A percentile compares a stretch with the other conserved stretches of the same genome.
Conservation (phyloP, 2,113 vertebrate genomes). For the Sorex fumeus region DNA sequence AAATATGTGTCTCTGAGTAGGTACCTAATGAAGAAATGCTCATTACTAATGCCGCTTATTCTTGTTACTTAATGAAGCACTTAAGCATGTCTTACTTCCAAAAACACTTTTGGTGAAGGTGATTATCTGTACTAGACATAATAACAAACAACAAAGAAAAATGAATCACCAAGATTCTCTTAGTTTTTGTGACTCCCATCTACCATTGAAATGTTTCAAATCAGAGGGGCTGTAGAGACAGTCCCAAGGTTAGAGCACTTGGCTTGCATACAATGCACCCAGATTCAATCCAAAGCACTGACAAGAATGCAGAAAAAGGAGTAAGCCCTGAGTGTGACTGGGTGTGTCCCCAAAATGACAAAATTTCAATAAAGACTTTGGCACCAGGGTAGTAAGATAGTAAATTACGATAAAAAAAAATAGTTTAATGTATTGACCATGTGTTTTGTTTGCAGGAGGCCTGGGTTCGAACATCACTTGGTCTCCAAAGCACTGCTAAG, state of each 20-base stretch:
- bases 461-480: too few species aligned
- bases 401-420: background rate
- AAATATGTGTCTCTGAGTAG: constrained; percentile 12
- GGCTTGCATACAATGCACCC: too few species aligned
- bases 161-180: background rate
- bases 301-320: too few species aligned
- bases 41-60: background rate
- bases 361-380: too few species aligned
- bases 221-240: too few species aligned
- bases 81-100: background rate
- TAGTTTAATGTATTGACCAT: background rate
- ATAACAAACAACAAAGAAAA: background rate
- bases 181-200: background rate
- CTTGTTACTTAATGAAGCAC: too few species aligned
- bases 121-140: constrained; percentile 1
- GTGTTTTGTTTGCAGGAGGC: too few species aligned
- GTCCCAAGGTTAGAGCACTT: too few species aligned
- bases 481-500: too few species aligned
- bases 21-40: background rate
- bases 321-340: too few species aligned
- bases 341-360: too few species aligned
- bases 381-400: background rate
- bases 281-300: too few species aligned
- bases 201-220: background rate
- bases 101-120: background rate